Evolutionary conservation across 2,113 vertebrate species (phyloP).

Genomic region (Octodon degus): DNA sequence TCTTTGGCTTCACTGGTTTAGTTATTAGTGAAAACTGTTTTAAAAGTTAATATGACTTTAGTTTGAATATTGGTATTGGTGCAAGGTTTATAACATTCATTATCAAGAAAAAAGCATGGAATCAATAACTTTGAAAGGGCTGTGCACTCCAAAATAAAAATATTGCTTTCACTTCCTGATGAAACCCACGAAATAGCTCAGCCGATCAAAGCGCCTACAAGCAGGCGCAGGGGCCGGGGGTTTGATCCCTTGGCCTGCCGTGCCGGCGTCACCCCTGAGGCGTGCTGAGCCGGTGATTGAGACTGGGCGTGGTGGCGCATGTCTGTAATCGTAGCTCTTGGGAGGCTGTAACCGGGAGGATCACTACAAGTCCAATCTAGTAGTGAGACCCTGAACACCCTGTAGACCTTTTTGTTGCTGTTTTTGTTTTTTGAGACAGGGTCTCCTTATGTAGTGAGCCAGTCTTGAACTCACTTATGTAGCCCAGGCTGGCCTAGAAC

Average conservation of each 20-base stretch:
- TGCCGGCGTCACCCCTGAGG: too few species aligned
- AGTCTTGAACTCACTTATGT: background rate
- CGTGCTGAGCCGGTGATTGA: too few species aligned
- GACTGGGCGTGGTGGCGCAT: too few species aligned
- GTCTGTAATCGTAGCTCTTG: too few species aligned
- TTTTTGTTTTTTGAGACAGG: background rate
- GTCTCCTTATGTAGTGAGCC: background rate
- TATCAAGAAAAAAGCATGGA: background rate
- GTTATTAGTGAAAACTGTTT: background rate
- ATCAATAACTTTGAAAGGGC: conserved; percentile 16
- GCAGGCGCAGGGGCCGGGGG: too few species aligned
- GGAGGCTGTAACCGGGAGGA: too few species aligned
- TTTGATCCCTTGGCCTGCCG: too few species aligned
- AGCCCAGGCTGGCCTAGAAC: too few species aligned
- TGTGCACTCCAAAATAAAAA: background rate
- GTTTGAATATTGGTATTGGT: background rate
- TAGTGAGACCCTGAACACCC: too few species aligned
- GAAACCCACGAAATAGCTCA: background rate
- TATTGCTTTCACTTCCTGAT: background rate
- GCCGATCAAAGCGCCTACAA: too few species aligned
- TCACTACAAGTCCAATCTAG: too few species aligned
- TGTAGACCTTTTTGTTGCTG: too few species aligned
- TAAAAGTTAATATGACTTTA: conserved; percentile 17
- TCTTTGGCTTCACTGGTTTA: background rate
- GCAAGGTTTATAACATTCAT: background rate